Base-by-base conservation (phyloP, 2,797 vertebrate genomes). In the Scolopax rusticola region DNA sequence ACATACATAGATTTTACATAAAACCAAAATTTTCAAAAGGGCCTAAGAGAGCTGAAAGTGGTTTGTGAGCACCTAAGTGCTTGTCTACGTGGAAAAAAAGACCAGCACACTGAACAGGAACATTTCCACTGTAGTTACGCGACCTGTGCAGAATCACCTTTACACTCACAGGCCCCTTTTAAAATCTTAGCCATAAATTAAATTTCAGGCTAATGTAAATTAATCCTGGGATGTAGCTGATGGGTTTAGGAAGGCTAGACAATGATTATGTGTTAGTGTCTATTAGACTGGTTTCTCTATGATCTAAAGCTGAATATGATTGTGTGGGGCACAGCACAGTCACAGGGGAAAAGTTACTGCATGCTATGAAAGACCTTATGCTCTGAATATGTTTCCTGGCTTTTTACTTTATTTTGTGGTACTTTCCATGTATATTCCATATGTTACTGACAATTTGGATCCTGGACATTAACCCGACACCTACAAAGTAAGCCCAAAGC, bases 121-220 rank as follows among this genome's bases (percentile, higher is more conserved):
- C 23, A 0, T 36, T 87, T 67, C 64, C 71, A 10, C 40, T 45
- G 12, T 32, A 85, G 50, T 51, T 61, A 41, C 0, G 0, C 0
- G 7, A 20, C 54, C 1, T 2, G 15, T 77, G 32, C 43, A 90
- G 48, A 60, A 41, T 64, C 84, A 84, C 36, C 36, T 56, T 89
- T 57, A 56, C 27, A 25, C 18, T 57, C 33, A 50, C 43, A 78
- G 15, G 13, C 13, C 19, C 16, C 54, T 89, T 89, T 87, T 6
- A 70, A 86, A 87, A 74, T 23, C 30, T 32, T 57, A 53, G 32
- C 33, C 68, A 53, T 75, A 84, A 89, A 89, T 61, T 68, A 41
- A 23, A 43, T 78, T 89, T 89, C 61, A 79, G 24, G 24, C 5
- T 85, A 87, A 71, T n/a, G 30, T 80, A 80, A 91, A 80, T 82